phyloP scores from a whole-genome alignment of 2,888 invertebrate genomes.

The Tinea pellionella region DNA sequence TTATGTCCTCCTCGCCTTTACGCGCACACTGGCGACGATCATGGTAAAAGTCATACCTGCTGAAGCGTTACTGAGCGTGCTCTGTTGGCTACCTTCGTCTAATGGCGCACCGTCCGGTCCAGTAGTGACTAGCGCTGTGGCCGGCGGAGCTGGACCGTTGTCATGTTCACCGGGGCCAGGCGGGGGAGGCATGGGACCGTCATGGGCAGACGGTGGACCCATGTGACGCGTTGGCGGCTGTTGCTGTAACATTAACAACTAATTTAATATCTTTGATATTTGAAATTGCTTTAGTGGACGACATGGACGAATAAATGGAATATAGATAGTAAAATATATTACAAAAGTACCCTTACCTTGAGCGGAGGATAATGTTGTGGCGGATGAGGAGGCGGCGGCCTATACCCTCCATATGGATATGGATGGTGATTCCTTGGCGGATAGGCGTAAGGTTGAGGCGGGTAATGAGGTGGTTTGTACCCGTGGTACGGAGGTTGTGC shows the following conservation, averaged over 20 bases:
- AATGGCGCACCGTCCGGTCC: conserved; percentile 90
- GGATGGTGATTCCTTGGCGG: conserved; percentile 52
- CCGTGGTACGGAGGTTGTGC: conserved; percentile 47
- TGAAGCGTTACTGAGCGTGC: conserved; percentile 92
- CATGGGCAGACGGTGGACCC: conserved; percentile 65
- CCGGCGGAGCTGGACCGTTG: conserved; percentile 76
- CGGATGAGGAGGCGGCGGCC: conserved; percentile 38
- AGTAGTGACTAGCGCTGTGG: conserved; percentile 88
- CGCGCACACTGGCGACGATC: too few species aligned
- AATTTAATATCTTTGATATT: conserved; percentile 22
- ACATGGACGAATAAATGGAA: conserved; percentile 21
- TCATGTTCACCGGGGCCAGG: conserved; percentile 68
- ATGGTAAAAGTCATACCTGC: conserved; percentile 72
- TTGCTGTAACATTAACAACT: conserved; percentile 52
- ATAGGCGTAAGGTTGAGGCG: conserved; percentile 29
- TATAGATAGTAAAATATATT: conserved; percentile 25
- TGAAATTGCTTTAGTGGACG: too few species aligned
- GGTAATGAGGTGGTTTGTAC: conserved; percentile 28
- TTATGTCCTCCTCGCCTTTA: too few species aligned
- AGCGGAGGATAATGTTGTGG: conserved; percentile 45
- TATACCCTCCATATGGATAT: conserved; percentile 22
- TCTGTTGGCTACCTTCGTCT: conserved; percentile 93
- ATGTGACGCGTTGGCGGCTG: conserved; percentile 70
- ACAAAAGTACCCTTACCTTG: conserved; percentile 31
- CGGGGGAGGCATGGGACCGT: conserved; percentile 70